phyloP scores from a whole-genome alignment of 1,140 invertebrate species.

The Vanessa atalanta region DNA sequence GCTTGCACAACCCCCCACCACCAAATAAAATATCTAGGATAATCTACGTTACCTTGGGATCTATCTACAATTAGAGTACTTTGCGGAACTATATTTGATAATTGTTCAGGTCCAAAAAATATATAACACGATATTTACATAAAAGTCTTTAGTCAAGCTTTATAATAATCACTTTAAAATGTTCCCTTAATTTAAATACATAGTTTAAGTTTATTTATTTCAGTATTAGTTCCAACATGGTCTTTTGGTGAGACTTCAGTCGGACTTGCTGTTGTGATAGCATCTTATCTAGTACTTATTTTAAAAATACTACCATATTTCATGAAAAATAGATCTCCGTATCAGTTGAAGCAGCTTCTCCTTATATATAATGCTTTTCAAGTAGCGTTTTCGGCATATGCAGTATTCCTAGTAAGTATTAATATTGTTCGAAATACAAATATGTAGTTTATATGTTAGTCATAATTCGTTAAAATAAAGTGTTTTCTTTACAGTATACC shows the following conservation, averaged over 20 bases:
- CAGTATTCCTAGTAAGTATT: slow-evolving; percentile 75
- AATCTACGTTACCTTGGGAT: too few relatives aligned
- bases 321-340: slow-evolving; percentile 86
- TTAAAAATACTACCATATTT: slow-evolving; percentile 84
- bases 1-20: too few relatives aligned
- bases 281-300: slow-evolving; percentile 83
- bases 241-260: slow-evolving; percentile 49
- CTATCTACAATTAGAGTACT: too few relatives aligned
- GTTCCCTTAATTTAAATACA: too few relatives aligned
- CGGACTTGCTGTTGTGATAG: slow-evolving; percentile 68
- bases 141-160: too few relatives aligned
- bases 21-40: too few relatives aligned
- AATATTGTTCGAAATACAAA: slow-evolving; percentile 28
- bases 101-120: too few relatives aligned
- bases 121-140: too few relatives aligned
- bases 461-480: neutral
- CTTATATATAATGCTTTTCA: slow-evolving; percentile 86
- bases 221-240: slow-evolving; percentile 55
- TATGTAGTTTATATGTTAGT: neutral
- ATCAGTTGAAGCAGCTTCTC: slow-evolving; percentile 83
- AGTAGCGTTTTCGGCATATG: slow-evolving; percentile 84
- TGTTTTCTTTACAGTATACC: slow-evolving; percentile 53
- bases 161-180: too few relatives aligned
- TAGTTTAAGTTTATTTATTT: slow-evolving; percentile 29
- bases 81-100: too few relatives aligned